Base-by-base conservation (phyloP, 2,888 invertebrate species). In the Scaptomyza parva region DNA sequence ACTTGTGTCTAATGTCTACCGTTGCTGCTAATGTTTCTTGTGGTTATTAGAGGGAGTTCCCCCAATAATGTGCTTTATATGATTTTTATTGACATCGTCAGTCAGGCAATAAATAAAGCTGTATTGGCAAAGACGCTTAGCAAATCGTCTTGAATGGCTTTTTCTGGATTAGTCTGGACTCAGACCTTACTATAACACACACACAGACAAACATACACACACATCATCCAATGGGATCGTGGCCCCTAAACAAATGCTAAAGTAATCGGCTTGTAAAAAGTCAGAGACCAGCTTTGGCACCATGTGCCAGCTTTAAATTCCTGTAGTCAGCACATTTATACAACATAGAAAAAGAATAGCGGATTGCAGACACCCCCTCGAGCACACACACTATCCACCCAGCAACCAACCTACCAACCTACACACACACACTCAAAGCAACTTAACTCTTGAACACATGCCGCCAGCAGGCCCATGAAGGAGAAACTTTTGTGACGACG, bases 401-500 rank as follows among this genome's bases (percentile, higher is more conserved):
- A 7, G 7, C 30, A 12, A 44, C 17, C 43, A 9, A 26, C 14
- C 5, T 8, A 12, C 12, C 9, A 26, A 30, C 28, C 8, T 30
- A 52, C n/a, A 12, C 41, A 26, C 51, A 59, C 69, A 70, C 79
- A 78, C 70, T 76, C 67, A 74, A 72, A 78, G 81, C 82, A 87
- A 83, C 82, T 83, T 83, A 87, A 87, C 86, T 83, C 86, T 85
- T 82, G 82, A 83, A 81, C 82, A 83, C 86, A 85, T 87, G 87
- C 82, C 86, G 82, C 82, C 82, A 78, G 87, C 82, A 83, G 88
- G 87, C 86, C 82, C 81, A 82, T 78, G 60, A 69, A 75, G 73
- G 76, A 70, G 86, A 81, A 83, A 83, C 87, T 83, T 83, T 83
- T 83, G 65, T 85, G 84, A 81, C 76, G 71, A 77, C 69, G 63